Evolutionary conservation across 2,797 vertebrate species (phyloP).

Genomic region (Tinamus major): DNA sequence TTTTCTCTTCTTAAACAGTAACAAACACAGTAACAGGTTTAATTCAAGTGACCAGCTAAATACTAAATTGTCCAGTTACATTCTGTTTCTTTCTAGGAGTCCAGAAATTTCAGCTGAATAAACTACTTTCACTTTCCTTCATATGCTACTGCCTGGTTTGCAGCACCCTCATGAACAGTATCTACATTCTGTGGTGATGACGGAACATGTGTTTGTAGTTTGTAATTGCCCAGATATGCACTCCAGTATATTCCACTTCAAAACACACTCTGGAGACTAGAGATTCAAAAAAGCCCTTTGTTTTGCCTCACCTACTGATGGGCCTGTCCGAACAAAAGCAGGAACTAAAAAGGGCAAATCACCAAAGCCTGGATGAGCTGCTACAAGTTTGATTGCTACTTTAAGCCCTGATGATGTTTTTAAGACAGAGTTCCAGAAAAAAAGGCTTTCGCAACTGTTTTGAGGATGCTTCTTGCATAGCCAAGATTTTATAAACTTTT

Average conservation of each 20-base stretch:
- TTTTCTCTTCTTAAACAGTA: background rate
- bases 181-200: background rate
- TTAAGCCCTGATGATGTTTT: background rate
- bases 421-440: background rate
- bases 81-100: background rate
- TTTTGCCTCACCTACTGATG: background rate
- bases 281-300: background rate
- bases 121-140: background rate
- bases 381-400: background rate
- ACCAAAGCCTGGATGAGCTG: background rate
- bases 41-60: background rate
- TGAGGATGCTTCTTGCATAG: background rate
- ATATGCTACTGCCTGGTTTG: background rate
- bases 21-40: background rate
- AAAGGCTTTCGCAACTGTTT: background rate
- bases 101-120: background rate
- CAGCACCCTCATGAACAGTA: accelerated
- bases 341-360: background rate
- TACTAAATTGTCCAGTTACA: background rate
- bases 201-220: background rate
- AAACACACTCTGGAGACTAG: background rate
- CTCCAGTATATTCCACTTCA: background rate
- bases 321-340: background rate
- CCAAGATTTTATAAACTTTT: background rate
- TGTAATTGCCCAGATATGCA: background rate